Base-by-base conservation (phyloP, 2,113 vertebrate genomes). In the Genyomyrus donnyi region DNA sequence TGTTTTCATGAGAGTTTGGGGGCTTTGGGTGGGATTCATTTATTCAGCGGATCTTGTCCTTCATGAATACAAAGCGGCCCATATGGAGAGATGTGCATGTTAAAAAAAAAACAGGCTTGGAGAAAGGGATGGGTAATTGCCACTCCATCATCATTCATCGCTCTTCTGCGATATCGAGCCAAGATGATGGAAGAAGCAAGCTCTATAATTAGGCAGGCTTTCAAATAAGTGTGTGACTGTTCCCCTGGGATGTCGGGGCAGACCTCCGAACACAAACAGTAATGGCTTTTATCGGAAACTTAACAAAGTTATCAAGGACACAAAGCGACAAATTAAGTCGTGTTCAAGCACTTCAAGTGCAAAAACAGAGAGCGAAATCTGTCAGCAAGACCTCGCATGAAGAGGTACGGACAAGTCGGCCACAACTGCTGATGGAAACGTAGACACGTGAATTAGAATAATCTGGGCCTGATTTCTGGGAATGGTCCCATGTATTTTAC, bases 1-100 rank as follows among this genome's bases (percentile, higher is more conserved):
- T 92, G 91, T 91, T 89, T 92, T 89, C 87, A 89, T 85, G 90
- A 92, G 91, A 89, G 89, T 90, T 91, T 90, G 35, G 58, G 80
- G 62, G 85, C 90, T 92, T 91, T 88, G 89, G 74, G 91, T 90
- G 88, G 91, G 93, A 93, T 93, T 94, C 91, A 94, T 93, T 93
- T 93, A 93, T 92, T 89, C 91, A 91, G 84, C 88, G 66, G 85
- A 85, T 87, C 50, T 89, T 92, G 91, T 89, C 90, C 87, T 89
- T 92, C 90, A 93, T 93, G 92, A 95, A 95, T 94, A 91, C 90
- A 92, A 92, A 90, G 92, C 89, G 50, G 24, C 85, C 88, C 88
- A 77, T 91, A 92, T 92, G 53, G 90, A 91, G 92, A 80, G 74
- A 39, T 66, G 42, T 27, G 46, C 56, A 31, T 89, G 56, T 66